Evolutionary conservation across 1,140 invertebrate genomes (phyloP).

Genomic region (Chrysomallon squamiferum): DNA sequence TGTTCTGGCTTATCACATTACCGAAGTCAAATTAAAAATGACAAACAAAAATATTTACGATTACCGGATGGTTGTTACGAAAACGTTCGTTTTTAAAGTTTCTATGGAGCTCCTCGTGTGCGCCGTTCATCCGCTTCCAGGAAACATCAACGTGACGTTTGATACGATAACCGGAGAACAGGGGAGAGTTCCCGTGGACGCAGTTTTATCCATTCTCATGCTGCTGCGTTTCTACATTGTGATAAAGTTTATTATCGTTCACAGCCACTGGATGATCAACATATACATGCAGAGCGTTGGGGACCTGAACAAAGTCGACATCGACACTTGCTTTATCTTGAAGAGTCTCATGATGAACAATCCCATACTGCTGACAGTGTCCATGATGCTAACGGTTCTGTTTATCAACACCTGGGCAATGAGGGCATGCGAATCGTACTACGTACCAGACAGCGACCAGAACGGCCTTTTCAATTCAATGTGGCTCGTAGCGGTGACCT

Average conservation of each 20-base stretch:
- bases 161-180: conserved; percentile 20
- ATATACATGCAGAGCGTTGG: conserved; percentile 5
- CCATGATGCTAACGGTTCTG: too few species aligned
- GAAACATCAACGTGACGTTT: conserved; percentile 31
- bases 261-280: neutral
- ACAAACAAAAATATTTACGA: conserved; percentile 39
- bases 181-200: conserved; percentile 44
- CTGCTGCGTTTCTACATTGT: conserved; percentile 58
- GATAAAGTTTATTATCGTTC: conserved; percentile 21
- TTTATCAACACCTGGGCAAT: too few species aligned
- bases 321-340: too few species aligned
- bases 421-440: too few species aligned
- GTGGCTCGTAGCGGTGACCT: conserved; percentile 62
- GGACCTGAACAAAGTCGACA: too few species aligned
- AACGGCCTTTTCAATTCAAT: conserved; percentile 43
- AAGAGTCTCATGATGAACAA: too few species aligned
- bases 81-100: too few species aligned
- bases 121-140: conserved; percentile 53
- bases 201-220: conserved; percentile 61
- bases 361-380: too few species aligned
- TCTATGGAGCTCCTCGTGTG: conserved; percentile 42
- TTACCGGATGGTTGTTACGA: conserved; percentile 22
- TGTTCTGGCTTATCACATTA: conserved; percentile 42
- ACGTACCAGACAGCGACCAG: too few species aligned
- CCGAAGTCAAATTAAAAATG: conserved; percentile 46